A percentile compares a stretch with the other conserved stretches of the same genome.
Evolutionary conservation across 2,797 vertebrate genomes (phyloP).

Genomic region (Anguilla marmorata): DNA sequence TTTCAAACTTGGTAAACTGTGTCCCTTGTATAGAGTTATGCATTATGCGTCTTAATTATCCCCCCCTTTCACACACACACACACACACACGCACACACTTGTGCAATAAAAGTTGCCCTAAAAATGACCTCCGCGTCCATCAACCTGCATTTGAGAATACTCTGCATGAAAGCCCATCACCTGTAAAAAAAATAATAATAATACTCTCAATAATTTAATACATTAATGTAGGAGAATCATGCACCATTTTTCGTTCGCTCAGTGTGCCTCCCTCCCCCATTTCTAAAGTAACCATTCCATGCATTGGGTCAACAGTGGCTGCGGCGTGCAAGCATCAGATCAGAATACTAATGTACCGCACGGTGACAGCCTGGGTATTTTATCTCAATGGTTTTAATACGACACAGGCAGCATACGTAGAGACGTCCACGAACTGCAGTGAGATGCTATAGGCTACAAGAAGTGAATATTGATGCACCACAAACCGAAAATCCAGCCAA

Average conservation of each 20-base stretch:
- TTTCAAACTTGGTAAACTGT: not conserved
- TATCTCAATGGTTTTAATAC: constrained; percentile 29
- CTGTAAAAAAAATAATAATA: not conserved
- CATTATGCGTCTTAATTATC: not conserved
- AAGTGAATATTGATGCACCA: not conserved
- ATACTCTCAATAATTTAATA: not conserved
- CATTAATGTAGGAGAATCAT: constrained; percentile 3
- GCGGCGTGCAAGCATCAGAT: constrained; percentile 31
- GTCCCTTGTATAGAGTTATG: constrained; percentile 10
- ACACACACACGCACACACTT: not conserved
- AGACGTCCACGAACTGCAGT: not conserved
- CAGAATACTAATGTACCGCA: constrained; percentile 37
- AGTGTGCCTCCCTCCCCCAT: constrained; percentile 26
- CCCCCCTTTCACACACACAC: not conserved
- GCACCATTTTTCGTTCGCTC: constrained; percentile 26
- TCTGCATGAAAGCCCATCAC: not conserved
- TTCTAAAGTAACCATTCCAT: constrained; percentile 20
- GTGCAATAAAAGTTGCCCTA: constrained; percentile 12
- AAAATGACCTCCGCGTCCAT: constrained; percentile 12
- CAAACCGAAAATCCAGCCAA: not conserved
- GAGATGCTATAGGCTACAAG: not conserved
- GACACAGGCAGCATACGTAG: not conserved
- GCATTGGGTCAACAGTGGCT: constrained; percentile 22
- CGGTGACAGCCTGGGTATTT: constrained; percentile 26
- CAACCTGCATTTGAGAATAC: not conserved